Conservation (phyloP, 2,797 vertebrate genomes). For the Allobates femoralis region DNA sequence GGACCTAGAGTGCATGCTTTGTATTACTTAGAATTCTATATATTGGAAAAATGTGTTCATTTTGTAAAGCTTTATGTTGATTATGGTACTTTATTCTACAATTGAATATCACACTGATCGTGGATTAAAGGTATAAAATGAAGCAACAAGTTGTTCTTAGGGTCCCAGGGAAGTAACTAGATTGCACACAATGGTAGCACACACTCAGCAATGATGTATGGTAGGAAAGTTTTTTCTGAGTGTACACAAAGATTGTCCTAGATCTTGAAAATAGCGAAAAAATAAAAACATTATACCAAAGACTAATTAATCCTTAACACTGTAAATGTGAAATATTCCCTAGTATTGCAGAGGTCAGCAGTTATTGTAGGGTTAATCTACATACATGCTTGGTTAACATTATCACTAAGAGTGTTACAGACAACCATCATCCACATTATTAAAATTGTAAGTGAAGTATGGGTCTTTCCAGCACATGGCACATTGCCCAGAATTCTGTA, state of each 20-base stretch:
- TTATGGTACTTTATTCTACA: too few relatives aligned
- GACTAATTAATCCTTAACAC: not conserved
- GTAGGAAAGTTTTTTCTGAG: not conserved
- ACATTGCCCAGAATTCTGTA: conserved; percentile 41
- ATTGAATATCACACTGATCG: too few relatives aligned
- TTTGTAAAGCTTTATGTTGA: too few relatives aligned
- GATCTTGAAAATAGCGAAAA: not conserved
- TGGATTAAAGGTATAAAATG: too few relatives aligned
- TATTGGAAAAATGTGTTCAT: too few relatives aligned
- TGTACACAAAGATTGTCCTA: not conserved
- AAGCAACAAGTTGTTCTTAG: too few relatives aligned
- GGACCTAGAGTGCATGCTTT: too few relatives aligned
- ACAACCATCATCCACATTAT: conserved; percentile 41
- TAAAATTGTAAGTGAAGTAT: conserved; percentile 47
- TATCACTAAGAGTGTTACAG: conserved; percentile 31
- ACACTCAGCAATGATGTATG: not conserved
- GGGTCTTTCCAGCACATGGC: conserved; percentile 50
- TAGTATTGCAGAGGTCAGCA: not conserved
- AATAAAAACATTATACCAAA: not conserved
- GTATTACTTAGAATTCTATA: too few relatives aligned
- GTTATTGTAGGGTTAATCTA: conserved; percentile 4
- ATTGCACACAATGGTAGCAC: not conserved
- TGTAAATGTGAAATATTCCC: not conserved
- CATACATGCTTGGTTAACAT: conserved; percentile 32
- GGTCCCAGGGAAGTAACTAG: too few relatives aligned